Base-by-base conservation (phyloP, 2,888 invertebrate genomes). In the Folsomia manolachei region DNA sequence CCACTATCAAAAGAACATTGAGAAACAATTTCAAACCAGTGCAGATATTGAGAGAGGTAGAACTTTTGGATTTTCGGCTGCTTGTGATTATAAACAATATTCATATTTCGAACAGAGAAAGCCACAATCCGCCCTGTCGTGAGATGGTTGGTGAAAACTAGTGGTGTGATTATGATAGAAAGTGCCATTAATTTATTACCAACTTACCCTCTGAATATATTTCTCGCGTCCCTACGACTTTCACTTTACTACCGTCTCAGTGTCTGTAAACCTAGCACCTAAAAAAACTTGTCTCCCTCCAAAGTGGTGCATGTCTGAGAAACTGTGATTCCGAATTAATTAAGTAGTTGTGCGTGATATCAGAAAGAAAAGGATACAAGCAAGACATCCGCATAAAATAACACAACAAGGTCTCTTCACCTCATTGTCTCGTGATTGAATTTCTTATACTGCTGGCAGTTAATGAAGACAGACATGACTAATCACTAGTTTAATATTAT, bases 41-140 rank as follows among this genome's bases (percentile, higher is more conserved):
- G 26, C 69, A 21, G 69, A 62, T 18, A 61, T 67, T 65, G 75
- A 72, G 27, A 69, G 76, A 68, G 73, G 70, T 27, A 1, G 67
- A 56, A 4, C 65, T 23, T 25, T 56, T 19, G 56, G 56, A 7
- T 56, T 56, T 56, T 56, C 11, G 7, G 56, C 56, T 56, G 56
- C 56, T 56, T 56, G 56, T 56, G 56, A 56, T 56, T 56, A 56
- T n/a, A 56, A 56, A 56, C 18, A 56, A 56, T 56, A 56, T 56
- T 56, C 56, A 19, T 56, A 56, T 56, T 56, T 56, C 56, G 56
- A 56, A 56, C 56, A 56, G 56, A 56, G 56, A n/a, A n/a, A n/a
- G n/a, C n/a, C n/a, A n/a, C n/a, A n/a, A n/a, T n/a, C n/a, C n/a
- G n/a, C n/a, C n/a, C n/a, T n/a, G n/a, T n/a, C n/a, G n/a, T n/a